phyloP scores from a whole-genome alignment of 1,140 invertebrate species.

The Heliothis virescens region DNA sequence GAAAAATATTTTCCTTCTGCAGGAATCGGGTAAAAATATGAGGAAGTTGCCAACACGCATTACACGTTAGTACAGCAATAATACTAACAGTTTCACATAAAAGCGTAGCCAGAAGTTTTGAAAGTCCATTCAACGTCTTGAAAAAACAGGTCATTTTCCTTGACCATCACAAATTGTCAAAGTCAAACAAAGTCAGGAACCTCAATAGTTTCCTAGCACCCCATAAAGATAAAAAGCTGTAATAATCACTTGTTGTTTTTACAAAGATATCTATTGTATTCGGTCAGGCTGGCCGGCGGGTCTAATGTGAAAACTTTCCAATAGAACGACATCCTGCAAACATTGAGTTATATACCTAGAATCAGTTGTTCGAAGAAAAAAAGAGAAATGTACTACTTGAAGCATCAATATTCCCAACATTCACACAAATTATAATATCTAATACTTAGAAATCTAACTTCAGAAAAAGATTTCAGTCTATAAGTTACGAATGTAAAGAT shows the following conservation, averaged over 20 bases:
- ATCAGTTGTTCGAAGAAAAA: background rate
- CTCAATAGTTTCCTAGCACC: background rate
- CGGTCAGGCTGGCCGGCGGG: background rate
- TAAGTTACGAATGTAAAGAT: background rate
- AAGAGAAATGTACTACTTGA: background rate
- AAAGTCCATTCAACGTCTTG: no score
- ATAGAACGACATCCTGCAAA: background rate
- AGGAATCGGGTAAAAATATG: no score
- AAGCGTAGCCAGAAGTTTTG: no score
- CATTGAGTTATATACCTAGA: background rate
- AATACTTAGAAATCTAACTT: background rate
- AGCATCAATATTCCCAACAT: background rate
- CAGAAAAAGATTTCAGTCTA: no score
- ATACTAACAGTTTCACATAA: no score
- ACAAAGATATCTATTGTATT: background rate
- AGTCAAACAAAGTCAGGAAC: background rate
- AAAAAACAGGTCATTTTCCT: no score
- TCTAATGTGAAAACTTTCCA: conserved; percentile 16
- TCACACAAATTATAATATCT: background rate
- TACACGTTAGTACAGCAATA: no score
- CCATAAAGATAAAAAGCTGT: background rate
- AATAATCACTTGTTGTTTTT: background rate
- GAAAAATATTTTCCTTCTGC: no score
- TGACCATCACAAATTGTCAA: no score
- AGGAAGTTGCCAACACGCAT: no score